These are phyloP conservation scores for Phylloscopus trochilus DNA, from an alignment of 2,113 vertebrate genomes.

Conservation along the genomic window DNA sequence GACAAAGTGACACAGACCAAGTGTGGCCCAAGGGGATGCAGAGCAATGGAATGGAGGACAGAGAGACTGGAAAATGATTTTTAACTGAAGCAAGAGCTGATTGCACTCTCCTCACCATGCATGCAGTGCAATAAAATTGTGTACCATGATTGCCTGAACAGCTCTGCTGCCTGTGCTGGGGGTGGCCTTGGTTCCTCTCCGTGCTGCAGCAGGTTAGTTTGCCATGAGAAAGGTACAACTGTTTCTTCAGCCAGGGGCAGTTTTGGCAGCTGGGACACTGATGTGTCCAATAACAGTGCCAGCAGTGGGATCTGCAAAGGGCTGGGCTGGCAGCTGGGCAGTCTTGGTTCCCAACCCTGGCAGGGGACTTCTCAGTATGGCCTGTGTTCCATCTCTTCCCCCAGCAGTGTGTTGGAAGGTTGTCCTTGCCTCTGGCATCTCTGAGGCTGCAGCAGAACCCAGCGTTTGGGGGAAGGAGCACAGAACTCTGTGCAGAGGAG, in stretches of 20 bases:
- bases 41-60: background rate
- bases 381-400: background rate
- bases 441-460: background rate
- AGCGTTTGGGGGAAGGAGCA: background rate
- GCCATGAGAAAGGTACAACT: background rate
- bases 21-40: background rate
- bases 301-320: background rate
- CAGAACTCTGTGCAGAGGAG: background rate
- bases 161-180: background rate
- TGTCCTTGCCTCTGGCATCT: background rate
- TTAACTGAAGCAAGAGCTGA: background rate
- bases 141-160: fast-evolving
- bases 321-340: background rate
- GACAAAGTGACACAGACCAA: background rate
- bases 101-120: background rate
- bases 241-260: background rate
- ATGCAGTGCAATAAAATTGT: background rate
- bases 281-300: background rate
- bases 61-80: background rate
- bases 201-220: background rate
- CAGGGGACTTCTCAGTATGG: background rate
- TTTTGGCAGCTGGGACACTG: background rate
- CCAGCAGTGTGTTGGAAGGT: background rate
- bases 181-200: background rate
- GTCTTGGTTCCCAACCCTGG: background rate